Evolutionary conservation across 1,140 invertebrate species (phyloP), one percentile per base, ranked within the genome.

Genomic region (Hydropsyche tenuis): DNA sequence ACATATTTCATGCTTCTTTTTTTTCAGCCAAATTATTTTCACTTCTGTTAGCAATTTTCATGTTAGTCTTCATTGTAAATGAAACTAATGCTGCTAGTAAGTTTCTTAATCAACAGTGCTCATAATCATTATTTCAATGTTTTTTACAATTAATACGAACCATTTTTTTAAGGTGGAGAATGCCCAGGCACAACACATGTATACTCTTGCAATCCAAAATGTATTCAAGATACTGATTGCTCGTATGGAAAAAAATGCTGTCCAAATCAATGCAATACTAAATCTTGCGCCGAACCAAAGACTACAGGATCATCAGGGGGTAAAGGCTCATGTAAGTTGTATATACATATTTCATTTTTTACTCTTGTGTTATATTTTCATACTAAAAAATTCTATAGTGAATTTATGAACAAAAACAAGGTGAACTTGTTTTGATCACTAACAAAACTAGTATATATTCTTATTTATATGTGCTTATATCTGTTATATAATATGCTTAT

Each of bases 101-200:
- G 16, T 43, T 42, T 65, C 14, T 63, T 6, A 25, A 30, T 63
- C 22, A 20, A n/a, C n/a, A n/a, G n/a, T n/a, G n/a, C n/a, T n/a
- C n/a, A n/a, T n/a, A n/a, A 45, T 6, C 42, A 9, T 14, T 45
- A 45, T 45, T 45, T 9, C 14, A 45, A 9, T 14, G 14, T 45
- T 9, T 45, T 45, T 6, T 14, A 9, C 18, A 56, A 56, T 6
- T 56, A 56, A 56, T 56, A 56, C 6, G 18, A 9, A 9, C 9
- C 18, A 56, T 11, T 56, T 9, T 56, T 56, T 12, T 4, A 27
- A 11, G 11, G 16, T 16, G 86, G 86, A 16, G 84, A 85, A 73
- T 92, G 91, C 79, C 91, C 91, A 5, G 78, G 88, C 0, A 85
- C 85, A 14, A 88, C 86, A 16, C 89, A 89, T 78, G 87, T 91